Conservation (phyloP, 2,113 vertebrate species). For the Epinephelus lanceolatus region DNA sequence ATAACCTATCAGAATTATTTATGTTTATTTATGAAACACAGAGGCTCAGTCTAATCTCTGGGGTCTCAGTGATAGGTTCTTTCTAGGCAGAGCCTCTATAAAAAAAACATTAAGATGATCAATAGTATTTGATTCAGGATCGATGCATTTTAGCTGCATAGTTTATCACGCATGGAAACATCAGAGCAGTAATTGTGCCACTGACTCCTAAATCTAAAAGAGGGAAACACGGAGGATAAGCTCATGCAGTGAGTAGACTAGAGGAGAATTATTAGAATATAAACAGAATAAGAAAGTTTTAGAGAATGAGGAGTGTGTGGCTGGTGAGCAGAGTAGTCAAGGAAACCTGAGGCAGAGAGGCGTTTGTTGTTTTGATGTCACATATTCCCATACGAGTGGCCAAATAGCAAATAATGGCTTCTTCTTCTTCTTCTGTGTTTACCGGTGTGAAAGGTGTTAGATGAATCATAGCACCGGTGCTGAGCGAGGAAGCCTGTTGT, state of each 20-base stretch:
- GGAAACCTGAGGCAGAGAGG: constrained; percentile 1
- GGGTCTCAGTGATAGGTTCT: constrained; percentile 13
- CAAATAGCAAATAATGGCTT: constrained; percentile 15
- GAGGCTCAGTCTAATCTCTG: constrained; percentile 35
- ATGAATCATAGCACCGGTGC: constrained; percentile 6
- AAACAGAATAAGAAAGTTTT: background rate
- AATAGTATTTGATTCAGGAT: constrained; percentile 32
- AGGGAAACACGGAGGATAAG: background rate
- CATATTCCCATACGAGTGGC: background rate
- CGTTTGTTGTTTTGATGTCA: constrained; percentile 5
- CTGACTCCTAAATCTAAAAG: constrained; percentile 14
- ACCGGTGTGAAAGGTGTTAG: constrained; percentile 19
- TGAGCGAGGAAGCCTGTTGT: constrained; percentile 13
- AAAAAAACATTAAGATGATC: constrained; percentile 35
- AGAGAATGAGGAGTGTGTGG: background rate
- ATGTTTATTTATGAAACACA: constrained; percentile 32
- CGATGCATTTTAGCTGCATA: constrained; percentile 42
- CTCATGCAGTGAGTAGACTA: background rate
- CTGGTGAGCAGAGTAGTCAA: background rate
- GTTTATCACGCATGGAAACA: constrained; percentile 40
- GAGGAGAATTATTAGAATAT: background rate
- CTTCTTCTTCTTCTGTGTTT: background rate
- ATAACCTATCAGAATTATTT: constrained; percentile 27
- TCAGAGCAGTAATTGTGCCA: constrained; percentile 3
- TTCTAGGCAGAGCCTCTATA: background rate